Percentiles rank a stretch among this genome's conserved stretches.
Evolutionary conservation across 2,888 invertebrate species (phyloP).

Genomic region (Conus canariensis): DNA sequence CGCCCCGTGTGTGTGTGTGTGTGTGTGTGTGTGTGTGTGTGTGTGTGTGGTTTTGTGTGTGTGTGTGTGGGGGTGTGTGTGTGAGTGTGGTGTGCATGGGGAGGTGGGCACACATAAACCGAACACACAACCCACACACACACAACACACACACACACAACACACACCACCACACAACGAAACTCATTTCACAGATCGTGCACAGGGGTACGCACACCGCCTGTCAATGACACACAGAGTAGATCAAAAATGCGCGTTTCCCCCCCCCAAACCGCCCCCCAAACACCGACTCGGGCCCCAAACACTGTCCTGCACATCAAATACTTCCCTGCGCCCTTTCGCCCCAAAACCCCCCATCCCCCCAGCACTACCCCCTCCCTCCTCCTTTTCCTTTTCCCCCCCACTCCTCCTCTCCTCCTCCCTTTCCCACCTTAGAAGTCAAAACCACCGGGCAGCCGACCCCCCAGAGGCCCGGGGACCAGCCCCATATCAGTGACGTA

Average conservation of each 20-base stretch:
- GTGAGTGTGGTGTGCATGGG: too few species aligned
- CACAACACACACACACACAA: too few species aligned
- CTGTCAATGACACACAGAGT: background rate
- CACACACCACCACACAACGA: background rate
- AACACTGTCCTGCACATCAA: background rate
- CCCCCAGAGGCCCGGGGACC: slow-evolving; percentile 40
- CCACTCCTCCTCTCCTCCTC: too few species aligned
- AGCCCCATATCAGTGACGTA: slow-evolving; percentile 43
- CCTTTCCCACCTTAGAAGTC: slow-evolving; percentile 36
- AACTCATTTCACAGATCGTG: background rate
- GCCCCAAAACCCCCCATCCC: too few species aligned
- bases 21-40: too few species aligned
- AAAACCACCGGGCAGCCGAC: slow-evolving; percentile 15
- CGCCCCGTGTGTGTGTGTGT: too few species aligned
- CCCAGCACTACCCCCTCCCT: background rate
- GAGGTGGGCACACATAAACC: too few species aligned
- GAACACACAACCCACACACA: background rate
- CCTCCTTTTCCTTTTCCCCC: too few species aligned
- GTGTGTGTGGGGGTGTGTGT: too few species aligned
- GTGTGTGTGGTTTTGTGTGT: too few species aligned
- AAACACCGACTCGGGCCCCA: background rate
- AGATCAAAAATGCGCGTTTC: too few species aligned
- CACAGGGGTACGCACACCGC: background rate
- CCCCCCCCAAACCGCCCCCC: background rate
- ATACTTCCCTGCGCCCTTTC: background rate